phyloP scores from a whole-genome alignment of 1,140 invertebrate genomes.

The Drosophila guanche region DNA sequence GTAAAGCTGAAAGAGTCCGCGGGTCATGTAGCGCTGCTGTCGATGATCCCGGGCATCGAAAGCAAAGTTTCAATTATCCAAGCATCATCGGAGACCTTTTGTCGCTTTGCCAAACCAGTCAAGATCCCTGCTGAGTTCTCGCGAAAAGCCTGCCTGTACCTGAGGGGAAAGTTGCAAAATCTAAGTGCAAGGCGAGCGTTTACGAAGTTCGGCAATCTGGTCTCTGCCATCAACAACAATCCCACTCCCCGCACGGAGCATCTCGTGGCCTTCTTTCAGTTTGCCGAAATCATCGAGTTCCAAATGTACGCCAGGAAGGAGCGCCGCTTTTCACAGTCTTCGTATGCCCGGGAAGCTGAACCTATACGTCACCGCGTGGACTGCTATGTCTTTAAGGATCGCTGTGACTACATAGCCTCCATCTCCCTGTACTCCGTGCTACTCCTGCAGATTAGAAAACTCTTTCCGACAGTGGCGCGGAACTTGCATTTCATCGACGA shows the following conservation, averaged over 20 bases:
- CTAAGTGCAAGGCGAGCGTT: too few species aligned
- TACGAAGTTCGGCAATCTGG: neutral
- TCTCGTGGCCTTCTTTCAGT: conserved; percentile 19
- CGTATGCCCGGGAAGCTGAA: neutral
- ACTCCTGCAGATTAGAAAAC: neutral
- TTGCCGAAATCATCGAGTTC: conserved; percentile 13
- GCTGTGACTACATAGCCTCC: conserved; percentile 22
- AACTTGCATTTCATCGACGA: conserved; percentile 21
- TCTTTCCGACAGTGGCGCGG: neutral
- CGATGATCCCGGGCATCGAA: too few species aligned
- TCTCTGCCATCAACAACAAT: conserved; percentile 4
- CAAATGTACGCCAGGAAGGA: conserved; percentile 13
- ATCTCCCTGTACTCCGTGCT: neutral
- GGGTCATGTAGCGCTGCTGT: too few species aligned
- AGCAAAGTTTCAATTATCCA: too few species aligned
- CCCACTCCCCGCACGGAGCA: neutral
- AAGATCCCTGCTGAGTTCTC: too few species aligned
- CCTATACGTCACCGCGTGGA: conserved; percentile 15
- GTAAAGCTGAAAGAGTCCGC: too few species aligned
- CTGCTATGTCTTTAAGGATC: conserved; percentile 28
- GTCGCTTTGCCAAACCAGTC: too few species aligned
- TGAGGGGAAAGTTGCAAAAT: too few species aligned
- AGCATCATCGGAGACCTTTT: too few species aligned
- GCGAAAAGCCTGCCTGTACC: too few species aligned
- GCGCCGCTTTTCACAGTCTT: neutral